Evolutionary conservation across 2,113 vertebrate genomes (phyloP).

Genomic region (Scortum barcoo): DNA sequence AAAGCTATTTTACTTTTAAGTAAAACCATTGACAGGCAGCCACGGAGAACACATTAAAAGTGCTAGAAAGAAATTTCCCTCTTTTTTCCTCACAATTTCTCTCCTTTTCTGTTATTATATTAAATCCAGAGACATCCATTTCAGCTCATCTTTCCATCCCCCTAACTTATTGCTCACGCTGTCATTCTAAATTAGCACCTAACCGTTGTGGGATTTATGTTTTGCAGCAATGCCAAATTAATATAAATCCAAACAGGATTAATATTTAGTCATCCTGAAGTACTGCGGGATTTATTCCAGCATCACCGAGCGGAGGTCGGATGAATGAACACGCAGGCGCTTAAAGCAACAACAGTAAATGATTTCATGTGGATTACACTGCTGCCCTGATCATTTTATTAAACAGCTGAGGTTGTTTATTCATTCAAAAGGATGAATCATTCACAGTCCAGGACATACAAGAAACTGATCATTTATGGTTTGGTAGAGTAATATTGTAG

Average conservation of each 20-base stretch:
- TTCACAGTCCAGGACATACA: not conserved
- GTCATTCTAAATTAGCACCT: not conserved
- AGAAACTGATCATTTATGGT: constrained; percentile 12
- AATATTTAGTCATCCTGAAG: not conserved
- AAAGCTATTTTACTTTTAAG: not conserved
- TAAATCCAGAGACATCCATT: not conserved
- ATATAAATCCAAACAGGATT: constrained; percentile 7
- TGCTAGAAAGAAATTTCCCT: not conserved
- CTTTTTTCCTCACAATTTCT: not conserved
- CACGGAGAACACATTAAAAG: not conserved
- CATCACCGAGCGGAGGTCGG: not conserved
- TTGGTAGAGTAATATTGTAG: too few species aligned
- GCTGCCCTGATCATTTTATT: not conserved
- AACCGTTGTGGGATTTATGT: not conserved
- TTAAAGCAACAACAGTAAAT: not conserved
- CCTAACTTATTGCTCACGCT: not conserved
- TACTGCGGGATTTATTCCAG: not conserved
- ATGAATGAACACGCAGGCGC: not conserved
- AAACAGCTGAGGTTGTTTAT: not conserved
- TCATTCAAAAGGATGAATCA: not conserved
- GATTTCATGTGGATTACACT: constrained; percentile 11
- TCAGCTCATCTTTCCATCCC: not conserved
- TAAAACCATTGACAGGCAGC: not conserved
- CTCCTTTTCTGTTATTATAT: not conserved
- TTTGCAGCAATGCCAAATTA: not conserved